phyloP scores from a whole-genome alignment of 2,797 vertebrate species.

The Acanthiza pusilla region DNA sequence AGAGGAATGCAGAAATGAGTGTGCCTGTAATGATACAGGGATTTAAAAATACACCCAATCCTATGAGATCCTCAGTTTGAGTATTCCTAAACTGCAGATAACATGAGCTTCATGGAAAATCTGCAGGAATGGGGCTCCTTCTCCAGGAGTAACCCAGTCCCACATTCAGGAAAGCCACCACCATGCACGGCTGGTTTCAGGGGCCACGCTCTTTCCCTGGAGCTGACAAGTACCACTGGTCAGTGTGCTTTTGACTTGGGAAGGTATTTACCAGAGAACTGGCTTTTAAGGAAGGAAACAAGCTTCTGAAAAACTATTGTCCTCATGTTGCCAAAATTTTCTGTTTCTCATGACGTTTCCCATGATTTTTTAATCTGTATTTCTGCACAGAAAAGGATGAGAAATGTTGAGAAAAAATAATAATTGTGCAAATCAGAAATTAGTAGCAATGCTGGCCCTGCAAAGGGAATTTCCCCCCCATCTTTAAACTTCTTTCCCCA shows the following conservation, averaged over 20 bases:
- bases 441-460: not conserved
- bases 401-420: not conserved
- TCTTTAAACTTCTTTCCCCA: not conserved
- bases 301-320: not conserved
- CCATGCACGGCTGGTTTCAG: accelerated
- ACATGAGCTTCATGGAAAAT: not conserved
- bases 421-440: not conserved
- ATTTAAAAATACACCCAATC: not conserved
- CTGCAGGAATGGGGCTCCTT: not conserved
- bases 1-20: not conserved
- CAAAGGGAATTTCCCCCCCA: not conserved
- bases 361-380: not conserved
- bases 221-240: not conserved
- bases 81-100: not conserved
- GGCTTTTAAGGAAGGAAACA: not conserved
- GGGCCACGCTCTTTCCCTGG: not conserved
- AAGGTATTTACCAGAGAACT: not conserved
- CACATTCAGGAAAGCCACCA: not conserved
- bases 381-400: not conserved
- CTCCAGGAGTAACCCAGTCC: not conserved
- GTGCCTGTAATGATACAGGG: accelerated
- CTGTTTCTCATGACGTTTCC: not conserved
- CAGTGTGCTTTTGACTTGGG: not conserved
- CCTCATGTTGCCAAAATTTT: not conserved
- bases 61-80: not conserved